These are phyloP conservation scores for Polydrusus tereticollis DNA, from an alignment of 2,888 invertebrate species.

Conservation along the genomic window DNA sequence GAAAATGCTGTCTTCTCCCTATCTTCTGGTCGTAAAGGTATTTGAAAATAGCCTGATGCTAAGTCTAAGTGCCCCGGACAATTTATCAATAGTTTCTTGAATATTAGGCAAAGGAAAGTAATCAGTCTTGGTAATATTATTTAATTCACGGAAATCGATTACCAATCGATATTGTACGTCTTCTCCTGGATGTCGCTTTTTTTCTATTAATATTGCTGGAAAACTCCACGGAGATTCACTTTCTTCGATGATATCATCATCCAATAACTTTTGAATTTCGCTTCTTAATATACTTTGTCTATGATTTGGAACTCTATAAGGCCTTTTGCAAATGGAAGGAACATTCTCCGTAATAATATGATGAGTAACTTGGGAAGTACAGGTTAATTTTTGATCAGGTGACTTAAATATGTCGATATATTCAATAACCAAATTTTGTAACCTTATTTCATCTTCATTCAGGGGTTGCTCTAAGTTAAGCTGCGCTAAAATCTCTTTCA, in stretches of 20 bases:
- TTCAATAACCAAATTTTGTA: neutral
- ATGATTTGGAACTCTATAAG: too few species aligned
- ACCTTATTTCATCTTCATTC: neutral
- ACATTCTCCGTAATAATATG: too few species aligned
- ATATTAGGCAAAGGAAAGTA: slow-evolving; percentile 52
- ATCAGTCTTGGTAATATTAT: slow-evolving; percentile 48
- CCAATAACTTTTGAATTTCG: too few species aligned
- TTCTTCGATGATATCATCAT: slow-evolving; percentile 7
- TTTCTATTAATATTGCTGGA: slow-evolving; percentile 59
- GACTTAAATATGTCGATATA: too few species aligned
- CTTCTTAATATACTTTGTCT: too few species aligned
- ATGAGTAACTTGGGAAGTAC: too few species aligned
- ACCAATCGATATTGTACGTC: slow-evolving; percentile 49
- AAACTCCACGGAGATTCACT: slow-evolving; percentile 58
- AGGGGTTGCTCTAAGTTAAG: neutral
- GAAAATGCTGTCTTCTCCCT: slow-evolving; percentile 53
- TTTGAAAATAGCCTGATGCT: too few species aligned
- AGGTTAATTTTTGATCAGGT: too few species aligned
- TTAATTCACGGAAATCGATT: slow-evolving; percentile 45
- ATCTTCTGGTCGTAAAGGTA: slow-evolving; percentile 49
- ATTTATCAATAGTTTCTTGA: slow-evolving; percentile 54
- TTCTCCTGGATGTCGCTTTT: slow-evolving; percentile 47
- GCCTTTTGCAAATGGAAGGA: too few species aligned
- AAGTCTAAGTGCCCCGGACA: slow-evolving; percentile 51
- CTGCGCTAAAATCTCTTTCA: neutral